Percentiles rank a stretch among this genome's conserved stretches.
Evolutionary conservation across 1,140 invertebrate species (phyloP).

Genomic region (Branchinecta lindahli): DNA sequence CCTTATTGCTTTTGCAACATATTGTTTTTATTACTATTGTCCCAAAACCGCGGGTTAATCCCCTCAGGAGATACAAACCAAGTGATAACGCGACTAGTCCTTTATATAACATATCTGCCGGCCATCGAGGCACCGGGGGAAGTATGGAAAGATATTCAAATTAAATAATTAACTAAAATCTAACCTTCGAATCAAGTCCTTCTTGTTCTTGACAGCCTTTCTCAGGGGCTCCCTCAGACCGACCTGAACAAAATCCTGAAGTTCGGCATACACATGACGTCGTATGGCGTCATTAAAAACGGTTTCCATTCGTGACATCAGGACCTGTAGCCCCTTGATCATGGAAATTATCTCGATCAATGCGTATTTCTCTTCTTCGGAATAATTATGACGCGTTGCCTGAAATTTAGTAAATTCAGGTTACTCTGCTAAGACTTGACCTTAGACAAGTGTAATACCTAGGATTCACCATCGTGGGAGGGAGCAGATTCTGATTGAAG

Average conservation of each 20-base stretch:
- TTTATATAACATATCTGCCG: no score
- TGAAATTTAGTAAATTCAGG: constrained; percentile 26
- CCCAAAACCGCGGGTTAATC: no score
- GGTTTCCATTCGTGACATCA: constrained; percentile 95
- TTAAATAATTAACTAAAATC: not conserved
- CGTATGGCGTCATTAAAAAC: constrained; percentile 92
- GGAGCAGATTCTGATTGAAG: no score
- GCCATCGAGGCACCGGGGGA: no score
- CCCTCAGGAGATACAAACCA: no score
- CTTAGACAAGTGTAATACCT: no score
- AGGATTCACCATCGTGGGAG: no score
- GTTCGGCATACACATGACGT: constrained; percentile 83
- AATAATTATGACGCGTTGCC: constrained; percentile 96
- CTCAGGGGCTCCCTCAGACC: constrained; percentile 75
- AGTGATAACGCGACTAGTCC: no score
- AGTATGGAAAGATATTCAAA: no score
- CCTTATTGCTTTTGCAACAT: no score
- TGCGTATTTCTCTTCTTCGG: constrained; percentile 92
- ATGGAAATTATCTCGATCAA: constrained; percentile 97
- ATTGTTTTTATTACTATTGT: no score
- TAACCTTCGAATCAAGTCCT: constrained; percentile 80
- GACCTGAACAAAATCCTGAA: constrained; percentile 95
- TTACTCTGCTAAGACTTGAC: constrained; percentile 12
- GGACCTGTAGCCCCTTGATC: constrained; percentile 95
- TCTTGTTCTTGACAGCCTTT: constrained; percentile 96